Evolutionary conservation across 1,140 invertebrate genomes (phyloP).

Genomic region (Plodia interpunctella): DNA sequence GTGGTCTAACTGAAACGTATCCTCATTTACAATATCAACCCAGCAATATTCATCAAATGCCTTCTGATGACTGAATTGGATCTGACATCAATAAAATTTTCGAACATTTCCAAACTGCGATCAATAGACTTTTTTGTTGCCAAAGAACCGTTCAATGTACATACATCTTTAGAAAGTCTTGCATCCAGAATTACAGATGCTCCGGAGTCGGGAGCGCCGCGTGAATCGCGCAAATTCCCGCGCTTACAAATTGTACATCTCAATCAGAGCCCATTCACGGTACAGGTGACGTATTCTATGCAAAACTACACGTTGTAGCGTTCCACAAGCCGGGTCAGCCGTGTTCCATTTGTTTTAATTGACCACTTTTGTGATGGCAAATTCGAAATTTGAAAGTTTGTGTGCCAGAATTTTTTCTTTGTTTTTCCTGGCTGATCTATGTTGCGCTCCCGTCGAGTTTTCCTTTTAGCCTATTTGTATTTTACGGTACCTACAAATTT

Average conservation of each 20-base stretch:
- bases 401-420: neutral
- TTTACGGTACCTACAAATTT: no score
- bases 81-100: no score
- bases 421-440: no score
- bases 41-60: no score
- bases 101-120: no score
- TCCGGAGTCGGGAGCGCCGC: neutral
- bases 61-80: no score
- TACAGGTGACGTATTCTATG: conserved; percentile 1
- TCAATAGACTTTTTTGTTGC: no score
- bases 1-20: no score
- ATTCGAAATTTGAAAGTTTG: neutral
- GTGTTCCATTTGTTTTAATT: neutral
- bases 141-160: neutral
- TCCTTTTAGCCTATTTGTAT: no score
- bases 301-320: neutral
- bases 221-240: conserved; percentile 12
- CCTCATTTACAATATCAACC: no score
- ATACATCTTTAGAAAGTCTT: neutral
- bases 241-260: conserved; percentile 13
- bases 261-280: conserved; percentile 4
- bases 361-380: neutral
- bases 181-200: conserved; percentile 5
- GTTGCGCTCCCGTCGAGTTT: no score
- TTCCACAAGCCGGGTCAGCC: neutral